phyloP scores from a whole-genome alignment of 2,888 invertebrate genomes.

The Boloria euphrosyne region DNA sequence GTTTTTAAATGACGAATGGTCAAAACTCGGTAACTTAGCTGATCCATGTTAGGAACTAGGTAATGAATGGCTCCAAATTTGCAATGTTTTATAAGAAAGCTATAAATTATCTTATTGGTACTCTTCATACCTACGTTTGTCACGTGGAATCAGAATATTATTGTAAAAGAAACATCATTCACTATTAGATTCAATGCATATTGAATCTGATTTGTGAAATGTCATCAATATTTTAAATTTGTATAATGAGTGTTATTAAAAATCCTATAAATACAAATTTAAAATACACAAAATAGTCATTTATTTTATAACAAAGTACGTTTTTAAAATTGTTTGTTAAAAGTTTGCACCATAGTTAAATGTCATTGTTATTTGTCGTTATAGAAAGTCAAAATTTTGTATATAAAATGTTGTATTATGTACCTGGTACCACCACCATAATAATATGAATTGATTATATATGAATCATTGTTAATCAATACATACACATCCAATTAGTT shows the following conservation, averaged over 20 bases:
- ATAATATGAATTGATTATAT: slow-evolving; percentile 33
- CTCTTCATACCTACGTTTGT: slow-evolving; percentile 49
- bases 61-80: slow-evolving; percentile 46
- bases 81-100: slow-evolving; percentile 8
- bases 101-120: slow-evolving; percentile 38
- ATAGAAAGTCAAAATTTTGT: slow-evolving; percentile 37
- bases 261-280: slow-evolving; percentile 25
- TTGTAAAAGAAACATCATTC: slow-evolving; percentile 58
- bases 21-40: slow-evolving; percentile 50
- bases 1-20: slow-evolving; percentile 56
- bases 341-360: slow-evolving; percentile 18
- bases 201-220: slow-evolving; percentile 68
- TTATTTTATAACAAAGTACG: slow-evolving; percentile 26
- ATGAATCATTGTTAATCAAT: slow-evolving; percentile 39
- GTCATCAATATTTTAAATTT: slow-evolving; percentile 35
- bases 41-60: slow-evolving; percentile 56
- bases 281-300: slow-evolving; percentile 21
- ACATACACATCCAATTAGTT: slow-evolving; percentile 35
- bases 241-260: slow-evolving; percentile 10
- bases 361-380: slow-evolving; percentile 26
- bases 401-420: slow-evolving; percentile 33
- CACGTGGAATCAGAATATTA: slow-evolving; percentile 56
- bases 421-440: slow-evolving; percentile 29
- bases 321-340: slow-evolving; percentile 27
- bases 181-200: slow-evolving; percentile 63